Conservation (phyloP, 2,113 vertebrate genomes). For the Danio rerio region DNA sequence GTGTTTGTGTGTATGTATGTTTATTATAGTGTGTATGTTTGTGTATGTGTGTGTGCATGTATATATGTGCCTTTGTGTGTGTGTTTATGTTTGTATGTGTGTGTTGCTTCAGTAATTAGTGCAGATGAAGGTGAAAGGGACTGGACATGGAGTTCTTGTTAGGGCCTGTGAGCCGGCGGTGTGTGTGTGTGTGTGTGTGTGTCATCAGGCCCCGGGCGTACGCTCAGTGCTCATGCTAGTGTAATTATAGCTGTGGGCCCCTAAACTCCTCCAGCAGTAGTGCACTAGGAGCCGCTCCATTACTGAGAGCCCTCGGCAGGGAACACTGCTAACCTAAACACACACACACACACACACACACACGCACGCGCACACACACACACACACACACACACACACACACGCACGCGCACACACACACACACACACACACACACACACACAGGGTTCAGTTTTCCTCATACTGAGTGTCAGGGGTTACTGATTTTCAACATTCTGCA, state of each 20-base stretch:
- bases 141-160: conserved; percentile 44
- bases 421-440: no score
- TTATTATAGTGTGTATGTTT: no score
- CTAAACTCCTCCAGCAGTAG: conserved; percentile 2
- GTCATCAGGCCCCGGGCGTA: conserved; percentile 63
- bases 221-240: conserved; percentile 58
- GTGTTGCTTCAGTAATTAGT: conserved; percentile 57
- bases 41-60: no score
- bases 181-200: conserved; percentile 15
- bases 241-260: conserved; percentile 52
- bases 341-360: no score
- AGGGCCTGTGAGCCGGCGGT: conserved; percentile 37
- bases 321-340: not conserved
- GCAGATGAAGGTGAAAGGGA: conserved; percentile 68
- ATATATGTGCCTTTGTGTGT: no score
- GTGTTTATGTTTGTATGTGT: no score
- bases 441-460: no score
- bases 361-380: no score
- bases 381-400: no score
- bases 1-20: no score
- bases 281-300: not conserved
- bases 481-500: no score
- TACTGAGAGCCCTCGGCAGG: conserved; percentile 54
- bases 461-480: not conserved
- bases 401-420: no score